phyloP scores from a whole-genome alignment of 2,797 vertebrate genomes.

The Chaenodraco wilsoni region DNA sequence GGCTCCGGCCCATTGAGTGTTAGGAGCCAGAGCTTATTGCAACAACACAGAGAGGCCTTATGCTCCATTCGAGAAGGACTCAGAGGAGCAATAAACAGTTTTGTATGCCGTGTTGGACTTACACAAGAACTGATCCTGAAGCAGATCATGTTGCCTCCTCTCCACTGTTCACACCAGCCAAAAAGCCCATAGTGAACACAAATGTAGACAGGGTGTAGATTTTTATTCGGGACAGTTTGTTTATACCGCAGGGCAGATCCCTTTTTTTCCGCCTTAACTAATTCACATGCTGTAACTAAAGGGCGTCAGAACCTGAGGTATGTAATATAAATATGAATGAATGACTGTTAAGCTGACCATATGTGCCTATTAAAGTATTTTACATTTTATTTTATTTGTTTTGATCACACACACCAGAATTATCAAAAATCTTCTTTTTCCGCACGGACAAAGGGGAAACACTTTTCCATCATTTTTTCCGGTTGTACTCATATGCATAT shows the following conservation, averaged over 20 bases:
- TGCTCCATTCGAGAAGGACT: conserved; percentile 23
- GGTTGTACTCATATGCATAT: not conserved
- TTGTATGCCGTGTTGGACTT: conserved; percentile 46
- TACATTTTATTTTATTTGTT: conserved; percentile 44
- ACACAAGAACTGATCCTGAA: conserved; percentile 38
- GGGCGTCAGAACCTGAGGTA: conserved; percentile 59
- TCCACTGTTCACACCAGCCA: conserved; percentile 20
- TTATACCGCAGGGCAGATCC: not conserved
- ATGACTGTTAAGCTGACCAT: conserved; percentile 47
- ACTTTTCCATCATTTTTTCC: conserved; percentile 10
- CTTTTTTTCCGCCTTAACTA: conserved; percentile 14
- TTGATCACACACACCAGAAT: conserved; percentile 8
- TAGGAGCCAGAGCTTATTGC: conserved; percentile 58
- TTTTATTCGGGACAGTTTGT: conserved; percentile 35
- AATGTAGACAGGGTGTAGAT: conserved; percentile 36
- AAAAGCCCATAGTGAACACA: conserved; percentile 23
- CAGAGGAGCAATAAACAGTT: conserved; percentile 40
- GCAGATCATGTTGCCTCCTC: conserved; percentile 14
- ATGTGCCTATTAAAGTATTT: conserved; percentile 68
- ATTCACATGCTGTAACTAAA: conserved; percentile 49
- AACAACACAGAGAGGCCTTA: conserved; percentile 36
- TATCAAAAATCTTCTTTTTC: conserved; percentile 23
- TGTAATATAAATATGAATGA: conserved; percentile 49
- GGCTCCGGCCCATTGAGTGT: conserved; percentile 52
- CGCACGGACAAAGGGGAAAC: conserved; percentile 4